Percentiles rank a stretch among this genome's conserved stretches.
These are phyloP conservation scores for Notodonta ziczac DNA, from an alignment of 2,888 invertebrate species.

Conservation along the genomic window DNA sequence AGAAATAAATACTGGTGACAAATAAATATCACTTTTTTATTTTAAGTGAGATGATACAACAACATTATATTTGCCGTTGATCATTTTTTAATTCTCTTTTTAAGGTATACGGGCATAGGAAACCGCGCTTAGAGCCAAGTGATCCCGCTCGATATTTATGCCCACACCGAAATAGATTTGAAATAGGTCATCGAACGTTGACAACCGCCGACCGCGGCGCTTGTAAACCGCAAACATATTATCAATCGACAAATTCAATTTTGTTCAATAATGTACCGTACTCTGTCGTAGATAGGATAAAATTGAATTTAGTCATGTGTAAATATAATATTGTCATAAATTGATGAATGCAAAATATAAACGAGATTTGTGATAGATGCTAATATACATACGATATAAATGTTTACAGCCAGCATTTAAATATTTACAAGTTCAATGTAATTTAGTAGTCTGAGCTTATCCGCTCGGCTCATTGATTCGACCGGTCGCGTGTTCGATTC, in stretches of 20 bases:
- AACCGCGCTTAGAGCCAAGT: slow-evolving; percentile 44
- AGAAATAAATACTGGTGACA: too few species aligned
- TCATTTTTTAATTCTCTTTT: neutral
- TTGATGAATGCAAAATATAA: neutral
- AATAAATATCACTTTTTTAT: too few species aligned
- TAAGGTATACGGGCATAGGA: slow-evolving; percentile 34
- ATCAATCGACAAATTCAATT: slow-evolving; percentile 39
- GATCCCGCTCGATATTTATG: slow-evolving; percentile 46
- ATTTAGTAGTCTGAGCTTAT: too few species aligned
- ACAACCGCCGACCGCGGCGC: slow-evolving; percentile 30
- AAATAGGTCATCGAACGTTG: slow-evolving; percentile 71
- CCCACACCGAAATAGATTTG: slow-evolving; percentile 58
- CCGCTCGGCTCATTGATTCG: too few species aligned
- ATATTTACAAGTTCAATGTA: too few species aligned
- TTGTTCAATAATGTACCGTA: slow-evolving; percentile 23
- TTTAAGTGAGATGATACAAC: too few species aligned
- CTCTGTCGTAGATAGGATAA: neutral
- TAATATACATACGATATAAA: too few species aligned
- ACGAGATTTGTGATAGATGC: too few species aligned
- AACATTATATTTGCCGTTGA: neutral
- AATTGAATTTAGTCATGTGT: neutral
- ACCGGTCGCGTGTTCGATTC: too few species aligned
- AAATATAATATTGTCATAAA: neutral
- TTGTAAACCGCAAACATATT: slow-evolving; percentile 35
- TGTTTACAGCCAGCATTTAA: too few species aligned